Conservation (phyloP, 2,797 vertebrate genomes). For the Huso huso region DNA sequence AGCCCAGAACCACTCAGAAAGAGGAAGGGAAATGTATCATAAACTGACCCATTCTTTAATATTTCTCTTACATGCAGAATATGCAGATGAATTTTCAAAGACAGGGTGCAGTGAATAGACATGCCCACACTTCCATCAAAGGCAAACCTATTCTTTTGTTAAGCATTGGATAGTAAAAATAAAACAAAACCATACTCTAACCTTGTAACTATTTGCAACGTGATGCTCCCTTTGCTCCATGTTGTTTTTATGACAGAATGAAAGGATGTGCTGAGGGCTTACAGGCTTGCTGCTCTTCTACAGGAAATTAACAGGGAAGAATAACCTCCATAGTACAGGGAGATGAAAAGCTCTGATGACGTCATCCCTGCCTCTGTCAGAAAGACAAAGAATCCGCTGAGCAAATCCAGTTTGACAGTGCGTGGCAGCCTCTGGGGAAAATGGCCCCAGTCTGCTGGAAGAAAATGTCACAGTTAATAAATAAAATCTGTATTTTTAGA, state of each 20-base stretch:
- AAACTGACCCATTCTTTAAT: too few species aligned
- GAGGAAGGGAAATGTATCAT: too few species aligned
- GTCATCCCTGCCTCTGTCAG: conserved; percentile 34
- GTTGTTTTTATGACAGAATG: not conserved
- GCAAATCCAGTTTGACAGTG: conserved; percentile 40
- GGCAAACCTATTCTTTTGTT: too few species aligned
- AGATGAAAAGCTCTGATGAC: conserved; percentile 36
- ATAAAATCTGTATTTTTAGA: not conserved
- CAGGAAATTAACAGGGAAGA: conserved; percentile 46
- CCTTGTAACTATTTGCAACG: too few species aligned
- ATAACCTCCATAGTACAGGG: conserved; percentile 26
- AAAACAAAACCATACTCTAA: too few species aligned
- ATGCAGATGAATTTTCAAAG: too few species aligned
- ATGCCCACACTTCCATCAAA: too few species aligned
- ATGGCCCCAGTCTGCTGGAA: not conserved
- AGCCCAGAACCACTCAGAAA: too few species aligned
- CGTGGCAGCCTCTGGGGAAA: conserved; percentile 34
- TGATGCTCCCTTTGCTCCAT: too few species aligned
- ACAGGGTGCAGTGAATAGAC: too few species aligned
- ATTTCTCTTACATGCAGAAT: too few species aligned
- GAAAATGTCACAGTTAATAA: not conserved
- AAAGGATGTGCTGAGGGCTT: not conserved
- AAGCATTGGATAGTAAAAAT: too few species aligned
- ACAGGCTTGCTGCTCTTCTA: conserved; percentile 20
- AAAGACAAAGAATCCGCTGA: conserved; percentile 18